Evolutionary conservation across 2,888 invertebrate species (phyloP), one percentile per base, ranked within the genome.

Genomic region (Phyllotreta cruciferae): DNA sequence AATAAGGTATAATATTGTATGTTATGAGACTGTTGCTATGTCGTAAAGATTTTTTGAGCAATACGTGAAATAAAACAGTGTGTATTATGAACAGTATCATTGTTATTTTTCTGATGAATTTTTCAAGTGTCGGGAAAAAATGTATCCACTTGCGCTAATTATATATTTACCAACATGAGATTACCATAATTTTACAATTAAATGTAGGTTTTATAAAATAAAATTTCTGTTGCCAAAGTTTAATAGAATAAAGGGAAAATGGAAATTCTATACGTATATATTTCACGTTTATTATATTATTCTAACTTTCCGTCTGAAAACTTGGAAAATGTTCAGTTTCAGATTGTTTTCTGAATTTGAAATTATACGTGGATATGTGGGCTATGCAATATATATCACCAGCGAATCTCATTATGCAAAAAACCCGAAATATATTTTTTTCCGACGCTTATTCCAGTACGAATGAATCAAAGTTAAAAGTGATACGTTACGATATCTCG

Each of bases 1-100:
- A 66, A 60, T 62, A 62, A 66, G 62, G 58, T 69, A 71, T 77
- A 79, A 79, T 78, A 80, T 78, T 80, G 76, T 77, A 81, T 81
- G 80, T 81, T 81, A 80, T 75, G 79, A 81, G 80, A 80, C 79
- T 80, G 80, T 79, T 80, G 79, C 80, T 80, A 64, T 69, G 77
- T 79, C 79, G 78, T 78, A 69, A 64, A 70, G 71, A 61, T 68
- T 70, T 76, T 76, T 75, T 72, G 76, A 76, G 77, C 77, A 78
- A 78, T 77, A 74, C 79, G 78, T 78, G 74, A 76, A 79, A 80
- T 79, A 79, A 80, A 79, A 73, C 75, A 72, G 76, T 79, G 78
- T 79, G 78, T 77, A 77, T 73, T 75, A 72, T 74, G 74, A 73
- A 70, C 64, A 73, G 66, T 9, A 70, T 66, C 66, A 68, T 70